Evolutionary conservation across 2,888 invertebrate genomes (phyloP).

Genomic region (Abrostola tripartita): DNA sequence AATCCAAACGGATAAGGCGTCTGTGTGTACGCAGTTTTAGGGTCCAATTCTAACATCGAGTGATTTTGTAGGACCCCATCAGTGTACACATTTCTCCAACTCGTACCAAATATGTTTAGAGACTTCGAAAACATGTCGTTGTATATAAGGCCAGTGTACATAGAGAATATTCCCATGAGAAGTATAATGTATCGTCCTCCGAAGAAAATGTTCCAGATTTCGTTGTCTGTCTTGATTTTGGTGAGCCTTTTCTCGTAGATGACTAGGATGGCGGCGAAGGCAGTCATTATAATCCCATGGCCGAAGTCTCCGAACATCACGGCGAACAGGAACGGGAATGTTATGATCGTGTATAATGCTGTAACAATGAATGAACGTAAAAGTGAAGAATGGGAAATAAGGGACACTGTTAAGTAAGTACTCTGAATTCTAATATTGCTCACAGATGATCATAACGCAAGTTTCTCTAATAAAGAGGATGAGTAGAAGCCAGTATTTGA

Average conservation of each 20-base stretch:
- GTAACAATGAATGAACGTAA: constrained; percentile 40
- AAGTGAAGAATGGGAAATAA: neutral
- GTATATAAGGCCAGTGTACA: constrained; percentile 92
- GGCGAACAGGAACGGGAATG: constrained; percentile 93
- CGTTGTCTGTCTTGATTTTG: constrained; percentile 84
- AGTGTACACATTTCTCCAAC: constrained; percentile 87
- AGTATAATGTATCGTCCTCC: constrained; percentile 92
- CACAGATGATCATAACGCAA: too few relatives aligned
- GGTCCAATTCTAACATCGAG: constrained; percentile 80
- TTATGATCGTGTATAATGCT: constrained; percentile 92
- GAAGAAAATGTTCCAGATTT: constrained; percentile 92
- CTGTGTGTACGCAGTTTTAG: constrained; percentile 76
- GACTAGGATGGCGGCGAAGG: constrained; percentile 90
- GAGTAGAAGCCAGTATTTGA: too few relatives aligned
- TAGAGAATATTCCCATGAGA: constrained; percentile 92
- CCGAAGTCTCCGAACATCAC: constrained; percentile 94
- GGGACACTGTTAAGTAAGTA: neutral
- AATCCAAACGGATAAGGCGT: constrained; percentile 91
- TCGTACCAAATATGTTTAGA: constrained; percentile 91
- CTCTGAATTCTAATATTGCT: too few relatives aligned
- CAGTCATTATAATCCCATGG: constrained; percentile 91
- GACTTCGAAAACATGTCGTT: constrained; percentile 92
- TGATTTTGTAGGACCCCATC: constrained; percentile 68
- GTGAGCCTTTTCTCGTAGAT: constrained; percentile 89
- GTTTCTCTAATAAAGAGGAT: too few relatives aligned